phyloP scores from a whole-genome alignment of 2,888 invertebrate genomes.

The Eueremaeus valkanovi region DNA sequence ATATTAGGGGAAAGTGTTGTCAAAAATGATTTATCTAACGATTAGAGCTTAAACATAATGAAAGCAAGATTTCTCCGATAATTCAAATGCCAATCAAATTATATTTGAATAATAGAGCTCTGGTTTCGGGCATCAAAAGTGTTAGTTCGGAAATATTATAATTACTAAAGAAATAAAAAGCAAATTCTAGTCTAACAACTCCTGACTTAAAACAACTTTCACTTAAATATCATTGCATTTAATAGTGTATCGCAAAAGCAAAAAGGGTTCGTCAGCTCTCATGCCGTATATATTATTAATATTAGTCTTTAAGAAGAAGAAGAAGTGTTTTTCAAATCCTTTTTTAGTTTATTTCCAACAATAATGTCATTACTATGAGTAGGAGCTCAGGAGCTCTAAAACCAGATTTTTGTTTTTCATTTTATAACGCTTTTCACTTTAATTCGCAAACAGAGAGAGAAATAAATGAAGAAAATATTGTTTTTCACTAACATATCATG shows the following conservation, averaged over 20 bases:
- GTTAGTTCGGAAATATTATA: neutral
- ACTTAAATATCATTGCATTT: neutral
- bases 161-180: neutral
- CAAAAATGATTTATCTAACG: neutral
- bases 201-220: neutral
- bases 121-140: neutral
- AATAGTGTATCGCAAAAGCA: neutral
- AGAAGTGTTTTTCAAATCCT: constrained; percentile 14
- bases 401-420: constrained; percentile 8
- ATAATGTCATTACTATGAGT: constrained; percentile 32
- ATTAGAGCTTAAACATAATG: neutral
- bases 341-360: constrained; percentile 11
- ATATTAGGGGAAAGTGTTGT: neutral
- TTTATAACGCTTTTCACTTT: neutral
- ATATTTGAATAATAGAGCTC: constrained; percentile 8
- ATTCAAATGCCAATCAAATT: constrained; percentile 20
- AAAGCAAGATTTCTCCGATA: neutral
- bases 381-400: constrained; percentile 1
- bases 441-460: neutral
- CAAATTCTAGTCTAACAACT: constrained; percentile 15
- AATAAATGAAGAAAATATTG: neutral
- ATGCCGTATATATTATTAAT: neutral
- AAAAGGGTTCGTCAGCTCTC: neutral
- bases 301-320: neutral
- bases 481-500: neutral